Percentiles rank a stretch among this genome's conserved stretches.
Conservation (phyloP, 2,888 invertebrate species). For the Endomychus coccineus region DNA sequence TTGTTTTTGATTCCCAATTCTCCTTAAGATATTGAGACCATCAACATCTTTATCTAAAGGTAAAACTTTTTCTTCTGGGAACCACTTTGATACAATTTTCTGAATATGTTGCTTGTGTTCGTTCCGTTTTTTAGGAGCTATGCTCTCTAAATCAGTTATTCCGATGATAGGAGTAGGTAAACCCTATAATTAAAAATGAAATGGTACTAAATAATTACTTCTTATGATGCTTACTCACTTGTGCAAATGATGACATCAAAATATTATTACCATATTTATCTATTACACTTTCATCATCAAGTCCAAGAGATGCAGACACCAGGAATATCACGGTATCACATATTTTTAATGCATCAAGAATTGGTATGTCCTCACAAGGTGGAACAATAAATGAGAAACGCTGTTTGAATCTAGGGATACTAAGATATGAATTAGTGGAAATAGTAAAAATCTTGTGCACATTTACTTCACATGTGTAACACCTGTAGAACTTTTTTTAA, state of each 20-base stretch:
- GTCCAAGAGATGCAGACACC: constrained; percentile 56
- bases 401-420: constrained; percentile 80
- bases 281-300: constrained; percentile 54
- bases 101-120: constrained; percentile 62
- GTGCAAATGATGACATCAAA: constrained; percentile 70
- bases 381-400: constrained; percentile 77
- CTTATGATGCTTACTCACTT: constrained; percentile 40
- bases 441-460: constrained; percentile 1
- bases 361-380: constrained; percentile 58
- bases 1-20: constrained; percentile 76
- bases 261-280: constrained; percentile 76
- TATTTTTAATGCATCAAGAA: constrained; percentile 78
- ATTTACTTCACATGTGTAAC: constrained; percentile 68
- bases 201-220: background rate
- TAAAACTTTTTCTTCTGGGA: constrained; percentile 77
- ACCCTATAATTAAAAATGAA: constrained; percentile 40
- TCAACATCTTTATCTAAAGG: constrained; percentile 68
- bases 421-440: constrained; percentile 39
- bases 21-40: constrained; percentile 64
- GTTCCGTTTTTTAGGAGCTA: constrained; percentile 65
- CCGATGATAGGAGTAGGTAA: constrained; percentile 71
- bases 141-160: constrained; percentile 65
- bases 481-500: constrained; percentile 57
- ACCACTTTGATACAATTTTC: constrained; percentile 57
- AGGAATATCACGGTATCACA: constrained; percentile 79